Percentiles rank a stretch among this genome's conserved stretches.
Evolutionary conservation across 2,797 vertebrate species (phyloP).

Genomic region (Vireo griseus): DNA sequence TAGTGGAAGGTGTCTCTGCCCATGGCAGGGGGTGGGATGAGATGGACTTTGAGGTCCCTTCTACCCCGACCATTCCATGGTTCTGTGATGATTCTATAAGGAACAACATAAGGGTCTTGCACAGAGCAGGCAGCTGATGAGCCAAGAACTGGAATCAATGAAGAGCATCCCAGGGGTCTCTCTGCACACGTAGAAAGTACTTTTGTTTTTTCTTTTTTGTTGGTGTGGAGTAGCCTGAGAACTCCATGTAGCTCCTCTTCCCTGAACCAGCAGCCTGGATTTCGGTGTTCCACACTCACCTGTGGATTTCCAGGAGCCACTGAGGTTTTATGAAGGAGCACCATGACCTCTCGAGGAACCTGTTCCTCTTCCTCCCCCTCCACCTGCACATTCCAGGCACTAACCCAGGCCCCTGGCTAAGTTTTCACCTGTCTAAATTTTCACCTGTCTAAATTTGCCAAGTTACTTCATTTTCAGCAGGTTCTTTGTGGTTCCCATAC

Average conservation of each 20-base stretch:
- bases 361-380: not conserved
- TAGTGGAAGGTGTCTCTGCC: not conserved
- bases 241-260: not conserved
- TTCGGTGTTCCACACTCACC: not conserved
- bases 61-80: not conserved
- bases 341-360: constrained; percentile 33
- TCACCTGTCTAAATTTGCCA: not conserved
- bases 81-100: not conserved
- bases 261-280: not conserved
- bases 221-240: not conserved
- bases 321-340: not conserved
- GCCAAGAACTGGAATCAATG: not conserved
- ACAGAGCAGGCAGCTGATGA: not conserved
- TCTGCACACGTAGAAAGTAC: not conserved
- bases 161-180: not conserved
- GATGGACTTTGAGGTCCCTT: not conserved
- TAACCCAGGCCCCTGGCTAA: not conserved
- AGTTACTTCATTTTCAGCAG: not conserved
- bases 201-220: not conserved
- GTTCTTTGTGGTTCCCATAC: not conserved
- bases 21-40: not conserved
- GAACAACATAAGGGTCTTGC: not conserved
- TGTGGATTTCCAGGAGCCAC: not conserved
- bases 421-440: not conserved
- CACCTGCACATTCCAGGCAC: not conserved